These are phyloP conservation scores for Drosophila quadrilineata DNA, from an alignment of 1,140 invertebrate species.

Conservation along the genomic window DNA sequence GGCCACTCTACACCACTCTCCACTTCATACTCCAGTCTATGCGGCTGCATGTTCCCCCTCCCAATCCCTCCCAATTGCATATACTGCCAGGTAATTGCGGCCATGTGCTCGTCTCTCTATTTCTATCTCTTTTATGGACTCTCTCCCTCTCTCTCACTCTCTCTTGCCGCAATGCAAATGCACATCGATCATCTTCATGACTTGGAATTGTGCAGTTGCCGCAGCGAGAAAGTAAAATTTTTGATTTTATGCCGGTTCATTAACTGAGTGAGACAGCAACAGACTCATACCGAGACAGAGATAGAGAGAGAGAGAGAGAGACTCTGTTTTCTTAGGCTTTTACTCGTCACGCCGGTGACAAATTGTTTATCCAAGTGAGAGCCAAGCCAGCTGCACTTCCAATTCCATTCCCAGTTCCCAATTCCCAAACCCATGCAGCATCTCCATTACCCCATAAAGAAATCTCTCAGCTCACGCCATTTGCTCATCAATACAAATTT, in stretches of 20 bases:
- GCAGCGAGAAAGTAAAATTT: constrained; percentile 74
- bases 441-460: not conserved
- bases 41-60: constrained; percentile 20
- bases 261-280: constrained; percentile 4
- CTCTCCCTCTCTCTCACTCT: constrained; percentile 4
- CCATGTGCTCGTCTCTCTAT: constrained; percentile 33
- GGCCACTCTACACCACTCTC: constrained; percentile 6
- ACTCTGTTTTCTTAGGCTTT: constrained; percentile 13
- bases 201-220: constrained; percentile 61
- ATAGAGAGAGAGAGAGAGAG: not conserved
- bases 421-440: not conserved
- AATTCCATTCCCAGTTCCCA: constrained; percentile 1
- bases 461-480: constrained; percentile 20
- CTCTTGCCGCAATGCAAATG: constrained; percentile 62
- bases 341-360: constrained; percentile 21
- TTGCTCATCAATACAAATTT: constrained; percentile 45
- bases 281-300: not conserved
- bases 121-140: too few relatives aligned
- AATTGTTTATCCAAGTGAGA: constrained; percentile 55
- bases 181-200: constrained; percentile 74
- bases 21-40: not conserved
- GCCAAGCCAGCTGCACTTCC: constrained; percentile 16
- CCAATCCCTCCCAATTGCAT: not conserved
- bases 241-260: constrained; percentile 52
- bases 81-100: constrained; percentile 52